Evolutionary conservation across 1,140 invertebrate species (phyloP).

Genomic region (Pentalonia nigronervosa): DNA sequence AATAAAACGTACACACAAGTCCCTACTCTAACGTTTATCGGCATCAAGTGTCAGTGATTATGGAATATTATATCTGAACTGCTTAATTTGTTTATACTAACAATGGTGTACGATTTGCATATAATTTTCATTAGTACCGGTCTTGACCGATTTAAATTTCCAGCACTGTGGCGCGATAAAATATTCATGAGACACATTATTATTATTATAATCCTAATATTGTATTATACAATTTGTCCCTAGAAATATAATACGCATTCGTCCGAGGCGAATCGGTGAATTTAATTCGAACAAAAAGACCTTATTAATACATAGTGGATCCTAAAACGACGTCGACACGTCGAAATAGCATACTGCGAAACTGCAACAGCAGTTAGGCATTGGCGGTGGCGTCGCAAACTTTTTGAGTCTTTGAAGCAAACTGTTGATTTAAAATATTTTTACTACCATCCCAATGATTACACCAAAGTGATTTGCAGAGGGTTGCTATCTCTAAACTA

Average conservation of each 20-base stretch:
- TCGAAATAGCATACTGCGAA: neutral
- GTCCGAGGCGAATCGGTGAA: neutral
- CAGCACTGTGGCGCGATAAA: neutral
- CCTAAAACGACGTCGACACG: neutral
- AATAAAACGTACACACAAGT: neutral
- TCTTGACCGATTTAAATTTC: neutral
- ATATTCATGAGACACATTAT: neutral
- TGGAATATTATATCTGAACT: neutral
- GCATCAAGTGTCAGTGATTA: slow-evolving; percentile 14
- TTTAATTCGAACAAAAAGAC: neutral
- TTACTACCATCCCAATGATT: too few relatives aligned
- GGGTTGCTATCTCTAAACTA: too few relatives aligned
- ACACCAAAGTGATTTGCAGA: too few relatives aligned
- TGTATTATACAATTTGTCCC: slow-evolving; percentile 7
- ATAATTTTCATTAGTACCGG: slow-evolving; percentile 13
- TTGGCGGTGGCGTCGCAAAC: too few relatives aligned
- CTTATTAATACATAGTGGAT: neutral
- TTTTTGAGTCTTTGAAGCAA: too few relatives aligned
- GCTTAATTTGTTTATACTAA: neutral
- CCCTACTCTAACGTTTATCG: neutral
- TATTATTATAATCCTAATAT: slow-evolving; percentile 1
- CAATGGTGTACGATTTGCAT: neutral
- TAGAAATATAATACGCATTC: neutral
- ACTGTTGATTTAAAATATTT: too few relatives aligned
- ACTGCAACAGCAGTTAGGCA: too few relatives aligned